Conservation (phyloP, 1,140 invertebrate genomes). For the Drosophila nebulosa region DNA sequence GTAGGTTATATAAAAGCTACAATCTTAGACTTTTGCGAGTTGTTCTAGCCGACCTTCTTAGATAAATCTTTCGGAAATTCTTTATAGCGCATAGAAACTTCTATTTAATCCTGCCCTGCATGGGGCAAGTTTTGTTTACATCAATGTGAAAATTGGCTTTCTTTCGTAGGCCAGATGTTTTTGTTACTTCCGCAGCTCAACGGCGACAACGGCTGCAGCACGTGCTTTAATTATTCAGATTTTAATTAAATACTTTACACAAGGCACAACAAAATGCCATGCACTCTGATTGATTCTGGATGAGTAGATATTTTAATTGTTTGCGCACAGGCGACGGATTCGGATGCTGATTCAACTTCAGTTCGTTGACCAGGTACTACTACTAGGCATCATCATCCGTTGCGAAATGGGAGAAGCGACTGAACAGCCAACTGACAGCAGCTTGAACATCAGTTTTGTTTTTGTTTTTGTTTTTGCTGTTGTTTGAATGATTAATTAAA, state of each 20-base stretch:
- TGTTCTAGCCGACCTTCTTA: too few species aligned
- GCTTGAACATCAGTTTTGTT: conserved; percentile 17
- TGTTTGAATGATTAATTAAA: conserved; percentile 72
- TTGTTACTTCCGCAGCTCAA: conserved; percentile 47
- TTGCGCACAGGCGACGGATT: conserved; percentile 38
- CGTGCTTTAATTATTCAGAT: conserved; percentile 49
- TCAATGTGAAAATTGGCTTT: conserved; percentile 43
- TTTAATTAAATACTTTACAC: conserved; percentile 70
- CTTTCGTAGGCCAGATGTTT: conserved; percentile 13
- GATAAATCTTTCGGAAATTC: too few species aligned
- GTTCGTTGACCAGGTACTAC: conserved; percentile 58
- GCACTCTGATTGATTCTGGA: conserved; percentile 34
- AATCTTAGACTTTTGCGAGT: too few species aligned
- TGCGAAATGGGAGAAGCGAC: neutral
- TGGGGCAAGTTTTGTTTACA: conserved; percentile 49
- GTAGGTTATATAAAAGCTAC: too few species aligned
- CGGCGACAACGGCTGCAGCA: conserved; percentile 24
- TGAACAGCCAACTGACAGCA: conserved; percentile 32
- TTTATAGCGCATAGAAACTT: neutral
- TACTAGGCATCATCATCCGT: neutral
- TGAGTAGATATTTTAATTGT: conserved; percentile 47
- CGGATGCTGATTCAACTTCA: conserved; percentile 1
- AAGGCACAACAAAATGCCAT: neutral
- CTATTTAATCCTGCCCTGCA: neutral
- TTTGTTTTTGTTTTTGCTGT: neutral